These are phyloP conservation scores for Serrognathus titanus DNA, from an alignment of 2,888 invertebrate genomes.

Conservation along the genomic window DNA sequence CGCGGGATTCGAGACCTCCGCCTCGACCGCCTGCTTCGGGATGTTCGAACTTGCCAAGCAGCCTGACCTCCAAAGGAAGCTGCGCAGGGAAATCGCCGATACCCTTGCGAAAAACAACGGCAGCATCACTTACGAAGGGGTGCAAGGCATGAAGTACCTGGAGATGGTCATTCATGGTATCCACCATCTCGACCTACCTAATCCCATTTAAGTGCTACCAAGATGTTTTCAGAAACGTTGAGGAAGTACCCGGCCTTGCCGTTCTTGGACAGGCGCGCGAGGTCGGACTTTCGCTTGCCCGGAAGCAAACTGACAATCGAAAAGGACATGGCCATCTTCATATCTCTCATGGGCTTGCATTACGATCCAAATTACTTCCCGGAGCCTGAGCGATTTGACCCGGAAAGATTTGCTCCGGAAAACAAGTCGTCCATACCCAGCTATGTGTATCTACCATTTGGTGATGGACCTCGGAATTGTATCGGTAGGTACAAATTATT, in stretches of 20 bases:
- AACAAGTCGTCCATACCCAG: neutral
- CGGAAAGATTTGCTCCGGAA: constrained; percentile 7
- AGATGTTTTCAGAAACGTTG: constrained; percentile 9
- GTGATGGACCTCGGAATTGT: constrained; percentile 11
- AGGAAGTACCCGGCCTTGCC: constrained; percentile 13
- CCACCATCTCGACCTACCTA: neutral
- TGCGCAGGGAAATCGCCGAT: constrained; percentile 6
- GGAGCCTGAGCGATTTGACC: constrained; percentile 11
- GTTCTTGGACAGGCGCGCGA: constrained; percentile 1
- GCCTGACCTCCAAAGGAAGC: constrained; percentile 8
- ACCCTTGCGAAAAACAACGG: neutral
- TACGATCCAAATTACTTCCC: constrained; percentile 10
- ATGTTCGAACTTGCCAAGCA: constrained; percentile 11
- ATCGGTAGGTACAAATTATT: neutral
- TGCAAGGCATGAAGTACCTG: constrained; percentile 11
- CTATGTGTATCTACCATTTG: constrained; percentile 6
- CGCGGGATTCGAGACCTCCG: constrained; percentile 9
- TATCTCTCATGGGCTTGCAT: constrained; percentile 5
- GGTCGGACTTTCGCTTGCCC: constrained; percentile 6
- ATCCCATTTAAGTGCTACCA: neutral
- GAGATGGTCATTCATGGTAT: constrained; percentile 10
- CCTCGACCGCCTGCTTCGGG: constrained; percentile 3
- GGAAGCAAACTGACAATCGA: constrained; percentile 5
- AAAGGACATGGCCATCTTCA: constrained; percentile 1
- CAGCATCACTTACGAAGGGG: constrained; percentile 6